Conservation (phyloP, 2,797 vertebrate species). For the Chrysocyon brachyurus region DNA sequence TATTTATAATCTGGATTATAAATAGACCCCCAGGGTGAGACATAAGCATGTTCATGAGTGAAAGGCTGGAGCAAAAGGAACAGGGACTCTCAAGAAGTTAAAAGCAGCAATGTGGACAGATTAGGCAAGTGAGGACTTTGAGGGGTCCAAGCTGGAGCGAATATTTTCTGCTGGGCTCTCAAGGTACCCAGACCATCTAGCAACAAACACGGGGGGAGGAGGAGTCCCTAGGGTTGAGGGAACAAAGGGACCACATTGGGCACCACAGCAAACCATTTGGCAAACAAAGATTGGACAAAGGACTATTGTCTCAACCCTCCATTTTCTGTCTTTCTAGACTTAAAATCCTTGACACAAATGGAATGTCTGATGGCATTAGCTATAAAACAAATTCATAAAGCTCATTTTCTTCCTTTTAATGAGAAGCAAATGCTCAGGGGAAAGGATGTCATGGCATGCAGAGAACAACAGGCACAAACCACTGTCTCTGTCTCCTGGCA, state of each 20-base stretch:
- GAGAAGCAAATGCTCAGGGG: constrained; percentile 30
- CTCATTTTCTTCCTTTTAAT: background rate
- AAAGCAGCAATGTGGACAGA: background rate
- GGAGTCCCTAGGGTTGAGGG: background rate
- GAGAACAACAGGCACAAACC: background rate
- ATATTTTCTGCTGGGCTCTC: background rate
- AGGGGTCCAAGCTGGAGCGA: background rate
- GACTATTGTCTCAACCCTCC: background rate
- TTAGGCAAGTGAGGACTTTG: background rate
- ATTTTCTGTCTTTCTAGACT: background rate
- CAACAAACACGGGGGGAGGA: background rate
- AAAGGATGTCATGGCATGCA: background rate
- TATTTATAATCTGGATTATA: background rate
- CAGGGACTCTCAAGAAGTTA: background rate
- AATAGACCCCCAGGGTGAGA: background rate
- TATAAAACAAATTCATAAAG: constrained; percentile 6
- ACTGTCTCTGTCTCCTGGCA: background rate
- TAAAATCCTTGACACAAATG: background rate
- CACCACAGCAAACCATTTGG: fast-evolving
- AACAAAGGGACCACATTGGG: background rate
- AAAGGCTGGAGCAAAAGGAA: background rate
- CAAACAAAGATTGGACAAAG: background rate
- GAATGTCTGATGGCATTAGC: constrained; percentile 1
- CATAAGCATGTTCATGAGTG: background rate
- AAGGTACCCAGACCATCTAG: background rate